These are phyloP conservation scores for Thymallus thymallus DNA, from an alignment of 2,113 vertebrate species.

Conservation along the genomic window DNA sequence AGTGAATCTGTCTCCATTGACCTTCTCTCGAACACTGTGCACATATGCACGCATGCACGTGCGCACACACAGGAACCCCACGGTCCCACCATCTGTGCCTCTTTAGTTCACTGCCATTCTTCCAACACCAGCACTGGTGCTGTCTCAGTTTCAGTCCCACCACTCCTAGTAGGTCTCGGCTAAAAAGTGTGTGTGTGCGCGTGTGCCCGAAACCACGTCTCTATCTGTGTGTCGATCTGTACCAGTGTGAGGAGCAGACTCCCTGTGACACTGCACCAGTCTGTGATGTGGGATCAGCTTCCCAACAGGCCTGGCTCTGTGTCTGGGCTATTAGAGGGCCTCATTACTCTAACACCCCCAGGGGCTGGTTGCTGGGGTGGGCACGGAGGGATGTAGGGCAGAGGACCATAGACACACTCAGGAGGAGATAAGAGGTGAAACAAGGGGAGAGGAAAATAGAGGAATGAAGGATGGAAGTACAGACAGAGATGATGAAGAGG, in stretches of 20 bases:
- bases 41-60: neutral
- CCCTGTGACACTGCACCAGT: neutral
- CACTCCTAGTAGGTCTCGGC: too few relatives aligned
- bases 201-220: constrained; percentile 7
- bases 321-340: neutral
- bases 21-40: neutral
- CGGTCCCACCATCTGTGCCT: neutral
- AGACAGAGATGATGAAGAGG: neutral
- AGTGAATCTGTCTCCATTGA: too few relatives aligned
- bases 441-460: too few relatives aligned
- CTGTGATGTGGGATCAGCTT: neutral
- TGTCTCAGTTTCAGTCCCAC: too few relatives aligned
- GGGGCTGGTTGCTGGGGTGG: too few relatives aligned
- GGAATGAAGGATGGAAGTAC: too few relatives aligned
- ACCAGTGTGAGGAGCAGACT: neutral
- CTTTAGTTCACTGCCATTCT: neutral
- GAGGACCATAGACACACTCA: too few relatives aligned
- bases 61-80: neutral
- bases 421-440: too few relatives aligned
- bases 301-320: too few relatives aligned
- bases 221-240: neutral
- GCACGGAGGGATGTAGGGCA: neutral
- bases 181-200: constrained; percentile 2
- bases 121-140: neutral
- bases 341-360: neutral